phyloP scores from a whole-genome alignment of 2,888 invertebrate genomes.

The Nasonia oneida region DNA sequence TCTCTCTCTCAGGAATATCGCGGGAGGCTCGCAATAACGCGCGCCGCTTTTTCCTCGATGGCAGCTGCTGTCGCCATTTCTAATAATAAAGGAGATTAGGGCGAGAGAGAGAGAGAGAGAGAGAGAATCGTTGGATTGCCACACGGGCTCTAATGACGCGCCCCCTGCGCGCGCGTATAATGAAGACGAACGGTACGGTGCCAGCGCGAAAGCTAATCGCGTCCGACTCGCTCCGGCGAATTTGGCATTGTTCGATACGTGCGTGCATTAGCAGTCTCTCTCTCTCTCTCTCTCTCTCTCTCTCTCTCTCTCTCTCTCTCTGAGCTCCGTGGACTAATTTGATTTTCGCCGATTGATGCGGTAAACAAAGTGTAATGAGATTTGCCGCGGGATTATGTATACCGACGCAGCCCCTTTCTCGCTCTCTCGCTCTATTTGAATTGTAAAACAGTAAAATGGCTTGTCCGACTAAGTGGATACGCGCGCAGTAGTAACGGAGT shows the following conservation, averaged over 20 bases:
- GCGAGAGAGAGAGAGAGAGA: not conserved
- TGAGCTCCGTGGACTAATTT: constrained; percentile 46
- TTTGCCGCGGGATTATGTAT: not conserved
- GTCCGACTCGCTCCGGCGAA: constrained; percentile 42
- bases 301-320: too few relatives aligned
- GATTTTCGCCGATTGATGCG: constrained; percentile 33
- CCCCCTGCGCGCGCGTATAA: constrained; percentile 32
- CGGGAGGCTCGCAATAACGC: constrained; percentile 34
- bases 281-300: too few relatives aligned
- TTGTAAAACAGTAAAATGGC: constrained; percentile 50
- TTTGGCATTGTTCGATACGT: constrained; percentile 18
- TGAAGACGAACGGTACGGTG: constrained; percentile 51
- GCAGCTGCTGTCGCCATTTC: constrained; percentile 63
- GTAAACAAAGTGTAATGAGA: constrained; percentile 46
- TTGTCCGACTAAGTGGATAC: constrained; percentile 34
- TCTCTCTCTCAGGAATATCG: constrained; percentile 5
- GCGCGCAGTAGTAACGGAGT: not conserved
- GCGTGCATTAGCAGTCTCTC: not conserved
- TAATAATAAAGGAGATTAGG: constrained; percentile 62
- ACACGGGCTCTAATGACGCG: constrained; percentile 8
- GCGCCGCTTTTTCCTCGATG: constrained; percentile 55
- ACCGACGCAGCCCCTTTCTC: not conserved
- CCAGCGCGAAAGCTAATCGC: constrained; percentile 48
- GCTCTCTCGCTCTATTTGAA: constrained; percentile 28
- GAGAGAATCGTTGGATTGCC: constrained; percentile 34